Conservation (phyloP, 2,888 invertebrate genomes). For the Uloborus plumipes region DNA sequence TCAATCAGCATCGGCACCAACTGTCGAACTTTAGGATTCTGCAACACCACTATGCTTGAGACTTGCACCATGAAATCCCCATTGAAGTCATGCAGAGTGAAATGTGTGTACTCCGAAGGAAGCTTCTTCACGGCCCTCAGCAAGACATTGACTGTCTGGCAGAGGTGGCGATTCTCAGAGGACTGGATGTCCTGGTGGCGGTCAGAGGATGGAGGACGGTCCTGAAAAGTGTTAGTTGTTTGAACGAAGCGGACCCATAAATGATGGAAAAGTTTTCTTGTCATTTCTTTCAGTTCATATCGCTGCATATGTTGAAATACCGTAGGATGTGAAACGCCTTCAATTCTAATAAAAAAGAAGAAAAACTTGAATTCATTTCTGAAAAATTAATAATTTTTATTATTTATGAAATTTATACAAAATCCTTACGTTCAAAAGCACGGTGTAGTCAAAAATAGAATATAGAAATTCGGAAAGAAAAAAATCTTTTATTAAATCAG, state of each 20-base stretch:
- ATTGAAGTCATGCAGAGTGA: constrained; percentile 1
- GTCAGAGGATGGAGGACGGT: neutral
- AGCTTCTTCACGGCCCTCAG: constrained; percentile 22
- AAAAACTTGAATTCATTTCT: too few relatives aligned
- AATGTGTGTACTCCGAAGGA: neutral
- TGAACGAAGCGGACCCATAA: constrained; percentile 25
- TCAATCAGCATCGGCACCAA: constrained; percentile 30
- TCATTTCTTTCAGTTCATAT: constrained; percentile 19
- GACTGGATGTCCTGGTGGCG: neutral
- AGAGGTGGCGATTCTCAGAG: constrained; percentile 5
- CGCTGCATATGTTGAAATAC: neutral
- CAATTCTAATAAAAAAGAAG: constrained; percentile 20
- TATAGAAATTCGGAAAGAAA: too few relatives aligned
- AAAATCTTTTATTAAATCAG: too few relatives aligned
- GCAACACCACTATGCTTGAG: neutral
- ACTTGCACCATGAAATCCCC: constrained; percentile 2
- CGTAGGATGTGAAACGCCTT: constrained; percentile 4
- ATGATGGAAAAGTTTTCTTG: constrained; percentile 17
- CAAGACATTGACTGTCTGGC: constrained; percentile 22
- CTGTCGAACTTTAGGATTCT: neutral
- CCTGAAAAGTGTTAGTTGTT: neutral
- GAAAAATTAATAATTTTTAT: too few relatives aligned
- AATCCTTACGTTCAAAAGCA: too few relatives aligned
- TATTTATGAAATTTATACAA: too few relatives aligned
- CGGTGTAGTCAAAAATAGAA: too few relatives aligned